Conservation (phyloP, 1,140 invertebrate species). For the Dendroctonus ponderosae region DNA sequence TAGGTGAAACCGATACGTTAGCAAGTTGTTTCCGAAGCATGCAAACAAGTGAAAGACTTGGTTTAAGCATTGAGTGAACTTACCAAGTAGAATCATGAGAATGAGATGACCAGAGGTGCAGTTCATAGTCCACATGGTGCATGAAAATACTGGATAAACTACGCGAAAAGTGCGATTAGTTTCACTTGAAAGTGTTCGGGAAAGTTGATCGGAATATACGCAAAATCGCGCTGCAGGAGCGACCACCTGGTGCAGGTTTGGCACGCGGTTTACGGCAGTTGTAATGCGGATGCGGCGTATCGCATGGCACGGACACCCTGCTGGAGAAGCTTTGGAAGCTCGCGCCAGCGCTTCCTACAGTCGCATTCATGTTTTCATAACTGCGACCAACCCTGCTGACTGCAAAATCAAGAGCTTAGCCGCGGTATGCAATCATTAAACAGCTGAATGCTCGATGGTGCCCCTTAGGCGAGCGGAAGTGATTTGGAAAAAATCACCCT, state of each 20-base stretch:
- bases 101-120: too few species aligned
- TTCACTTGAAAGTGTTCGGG: background rate
- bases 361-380: constrained; percentile 33
- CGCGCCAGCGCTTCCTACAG: constrained; percentile 34
- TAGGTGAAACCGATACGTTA: too few species aligned
- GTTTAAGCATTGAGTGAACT: too few species aligned
- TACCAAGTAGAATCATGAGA: too few species aligned
- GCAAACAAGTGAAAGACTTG: too few species aligned
- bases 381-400: constrained; percentile 20
- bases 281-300: constrained; percentile 34
- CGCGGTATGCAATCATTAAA: constrained; percentile 31
- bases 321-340: constrained; percentile 21
- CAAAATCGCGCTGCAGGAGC: constrained; percentile 7
- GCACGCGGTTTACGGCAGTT: constrained; percentile 22
- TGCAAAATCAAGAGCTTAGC: constrained; percentile 31
- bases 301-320: constrained; percentile 28
- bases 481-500: too few species aligned
- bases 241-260: background rate
- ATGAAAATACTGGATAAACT: too few species aligned
- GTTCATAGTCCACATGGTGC: too few species aligned
- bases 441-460: constrained; percentile 16
- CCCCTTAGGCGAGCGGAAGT: constrained; percentile 2
- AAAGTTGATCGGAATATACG: constrained; percentile 8
- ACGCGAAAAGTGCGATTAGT: too few species aligned
- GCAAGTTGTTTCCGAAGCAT: too few species aligned